A percentile compares a stretch with the other conserved stretches of the same genome.
Conservation (phyloP, 92 coral and sea anemone species). For the Bergia sp. region DNA sequence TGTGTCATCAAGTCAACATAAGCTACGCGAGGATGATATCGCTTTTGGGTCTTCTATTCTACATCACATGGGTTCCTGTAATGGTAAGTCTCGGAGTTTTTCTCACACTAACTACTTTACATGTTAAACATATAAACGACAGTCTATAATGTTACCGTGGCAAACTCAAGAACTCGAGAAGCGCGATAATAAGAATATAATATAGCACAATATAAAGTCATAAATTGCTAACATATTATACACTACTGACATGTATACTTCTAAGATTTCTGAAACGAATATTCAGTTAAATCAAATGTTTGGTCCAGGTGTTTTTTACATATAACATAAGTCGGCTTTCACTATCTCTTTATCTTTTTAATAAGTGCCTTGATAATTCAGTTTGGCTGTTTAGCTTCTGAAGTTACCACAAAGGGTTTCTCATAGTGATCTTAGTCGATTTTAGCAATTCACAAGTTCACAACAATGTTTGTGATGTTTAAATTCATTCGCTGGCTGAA, state of each 20-base stretch:
- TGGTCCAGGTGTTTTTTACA: conserved; percentile 4
- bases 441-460: background rate
- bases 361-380: conserved; percentile 8
- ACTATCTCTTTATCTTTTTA: background rate
- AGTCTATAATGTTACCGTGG: too few relatives aligned
- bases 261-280: background rate
- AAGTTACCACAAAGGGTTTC: background rate
- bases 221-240: background rate
- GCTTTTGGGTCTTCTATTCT: conserved; percentile 67
- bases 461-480: background rate
- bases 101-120: too few relatives aligned
- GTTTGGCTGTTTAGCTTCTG: background rate
- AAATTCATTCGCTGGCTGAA: background rate
- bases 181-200: too few relatives aligned
- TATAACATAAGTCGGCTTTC: background rate
- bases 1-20: conserved; percentile 16
- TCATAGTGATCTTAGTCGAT: background rate
- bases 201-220: background rate
- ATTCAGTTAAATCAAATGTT: background rate
- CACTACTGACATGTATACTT: too few relatives aligned
- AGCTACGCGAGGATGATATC: conserved; percentile 84
- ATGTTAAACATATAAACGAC: too few relatives aligned
- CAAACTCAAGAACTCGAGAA: background rate
- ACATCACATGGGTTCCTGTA: conserved; percentile 82
- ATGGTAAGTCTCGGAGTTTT: conserved; percentile 62